phyloP scores from a whole-genome alignment of 2,113 vertebrate species.

The Eira barbara region DNA sequence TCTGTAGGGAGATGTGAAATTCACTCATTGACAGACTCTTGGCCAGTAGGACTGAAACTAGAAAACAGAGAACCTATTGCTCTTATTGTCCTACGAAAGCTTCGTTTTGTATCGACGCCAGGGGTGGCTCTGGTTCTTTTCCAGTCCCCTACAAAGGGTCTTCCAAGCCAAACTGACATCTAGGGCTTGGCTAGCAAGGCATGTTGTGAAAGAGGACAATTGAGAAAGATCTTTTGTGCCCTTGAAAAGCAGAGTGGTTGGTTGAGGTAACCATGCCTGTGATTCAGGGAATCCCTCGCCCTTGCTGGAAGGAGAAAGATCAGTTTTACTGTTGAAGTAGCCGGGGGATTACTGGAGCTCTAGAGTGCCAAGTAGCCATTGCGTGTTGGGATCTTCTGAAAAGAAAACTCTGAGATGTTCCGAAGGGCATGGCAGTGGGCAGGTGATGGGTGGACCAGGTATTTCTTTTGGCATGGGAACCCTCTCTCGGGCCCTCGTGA shows the following conservation, averaged over 20 bases:
- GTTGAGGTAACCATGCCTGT: background rate
- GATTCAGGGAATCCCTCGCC: background rate
- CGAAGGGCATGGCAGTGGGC: background rate
- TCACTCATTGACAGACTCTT: background rate
- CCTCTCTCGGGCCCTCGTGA: background rate
- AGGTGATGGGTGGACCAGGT: background rate
- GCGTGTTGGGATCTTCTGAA: background rate
- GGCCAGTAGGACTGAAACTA: background rate
- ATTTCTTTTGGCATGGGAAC: background rate
- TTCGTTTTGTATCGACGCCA: background rate
- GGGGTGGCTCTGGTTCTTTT: background rate
- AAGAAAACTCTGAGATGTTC: background rate
- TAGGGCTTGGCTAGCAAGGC: background rate
- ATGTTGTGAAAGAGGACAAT: conserved; percentile 48
- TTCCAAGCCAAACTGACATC: conserved; percentile 4
- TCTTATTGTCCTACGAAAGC: background rate
- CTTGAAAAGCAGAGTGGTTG: background rate
- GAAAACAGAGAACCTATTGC: background rate
- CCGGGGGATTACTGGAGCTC: background rate
- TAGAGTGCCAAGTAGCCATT: background rate
- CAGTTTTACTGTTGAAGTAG: background rate
- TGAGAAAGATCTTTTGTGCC: conserved; percentile 54
- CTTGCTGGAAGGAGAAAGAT: conserved; percentile 49
- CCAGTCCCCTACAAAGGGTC: background rate
- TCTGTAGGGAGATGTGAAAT: background rate